Percentiles rank a stretch among this genome's conserved stretches.
phyloP scores from a whole-genome alignment of 2,113 vertebrate genomes.

The Climacteris rufus region DNA sequence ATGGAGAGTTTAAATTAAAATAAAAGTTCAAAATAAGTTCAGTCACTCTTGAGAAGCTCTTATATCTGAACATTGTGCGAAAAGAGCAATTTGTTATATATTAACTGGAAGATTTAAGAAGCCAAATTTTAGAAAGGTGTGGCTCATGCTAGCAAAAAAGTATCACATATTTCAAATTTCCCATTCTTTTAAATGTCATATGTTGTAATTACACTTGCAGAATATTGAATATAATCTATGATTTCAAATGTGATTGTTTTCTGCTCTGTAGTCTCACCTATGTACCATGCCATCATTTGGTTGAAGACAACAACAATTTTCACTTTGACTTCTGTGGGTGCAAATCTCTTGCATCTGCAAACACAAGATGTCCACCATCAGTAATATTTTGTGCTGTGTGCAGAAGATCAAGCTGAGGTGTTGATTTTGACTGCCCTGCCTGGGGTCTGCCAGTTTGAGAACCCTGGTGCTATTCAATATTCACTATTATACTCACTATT shows the following conservation, averaged over 20 bases:
- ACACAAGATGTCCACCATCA: background rate
- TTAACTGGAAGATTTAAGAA: constrained; percentile 56
- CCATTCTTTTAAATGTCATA: background rate
- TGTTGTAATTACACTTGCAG: background rate
- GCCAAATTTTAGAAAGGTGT: constrained; percentile 10
- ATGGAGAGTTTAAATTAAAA: constrained; percentile 68
- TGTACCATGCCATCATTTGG: background rate
- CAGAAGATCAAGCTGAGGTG: background rate
- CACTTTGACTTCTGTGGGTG: background rate
- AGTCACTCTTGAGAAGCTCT: constrained; percentile 60
- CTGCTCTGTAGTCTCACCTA: background rate
- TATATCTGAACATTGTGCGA: constrained; percentile 10
- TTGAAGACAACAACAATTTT: background rate
- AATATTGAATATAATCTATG: background rate
- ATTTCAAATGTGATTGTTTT: background rate
- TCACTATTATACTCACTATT: background rate
- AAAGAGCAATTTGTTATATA: constrained; percentile 41
- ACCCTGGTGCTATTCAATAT: background rate
- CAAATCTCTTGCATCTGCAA: background rate
- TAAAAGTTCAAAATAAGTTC: constrained; percentile 77
- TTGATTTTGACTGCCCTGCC: background rate
- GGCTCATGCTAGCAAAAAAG: background rate
- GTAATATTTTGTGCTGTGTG: background rate
- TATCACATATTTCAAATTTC: background rate
- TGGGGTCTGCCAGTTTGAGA: background rate